Base-by-base conservation (phyloP, 2,797 vertebrate genomes). In the Babyrousa celebensis region DNA sequence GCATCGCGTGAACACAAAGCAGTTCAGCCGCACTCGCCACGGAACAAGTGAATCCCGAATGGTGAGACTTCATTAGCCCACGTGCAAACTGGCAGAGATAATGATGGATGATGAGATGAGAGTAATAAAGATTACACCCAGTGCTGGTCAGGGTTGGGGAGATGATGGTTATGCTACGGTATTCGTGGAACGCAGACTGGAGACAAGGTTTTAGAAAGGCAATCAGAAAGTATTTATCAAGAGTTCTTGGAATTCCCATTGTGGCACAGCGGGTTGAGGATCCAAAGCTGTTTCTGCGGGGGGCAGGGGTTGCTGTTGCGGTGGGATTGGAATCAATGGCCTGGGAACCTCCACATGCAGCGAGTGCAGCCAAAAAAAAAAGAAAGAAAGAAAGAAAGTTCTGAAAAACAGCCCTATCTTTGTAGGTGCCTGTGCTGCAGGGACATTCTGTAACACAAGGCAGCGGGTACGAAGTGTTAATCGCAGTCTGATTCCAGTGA, bases 91-190 rank as follows among this genome's bases (percentile, higher is more conserved):
- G 77, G n/a, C 43, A 21, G n/a, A 17, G 29, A 23, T 14, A 27
- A 36, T 56, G 40, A 20, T 15, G 56, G 10, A 54, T 15, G 27
- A 14, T 12, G 6, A 36, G 56, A 65, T n/a, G 36, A n/a, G n/a
- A 29, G 5, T 9, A 48, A 20, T 3, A 11, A 36, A 62, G 20
- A 43, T 48, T 11, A 6, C 29, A 60, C 29, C 40, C 43, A 1
- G 70, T 8, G 86, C 65, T n/a, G 20, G 29, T 6, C 20, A 32
- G 29, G 36, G 3, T 1, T 3, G 86, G 54, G 0, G 48, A 8
- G 60, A 32, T 0, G 48, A 54, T 0, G 25, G 2, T 4, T 20
- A 17, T 10, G 8, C 16, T 3, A 5, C n/a, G 3, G 1, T 12
- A 2, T 60, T n/a, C 62, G 3, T 0, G 71, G 32, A n/a, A 32